Evolutionary conservation across 2,888 invertebrate species (phyloP), one percentile per base, ranked within the genome.

Genomic region (Drosophila yooni): DNA sequence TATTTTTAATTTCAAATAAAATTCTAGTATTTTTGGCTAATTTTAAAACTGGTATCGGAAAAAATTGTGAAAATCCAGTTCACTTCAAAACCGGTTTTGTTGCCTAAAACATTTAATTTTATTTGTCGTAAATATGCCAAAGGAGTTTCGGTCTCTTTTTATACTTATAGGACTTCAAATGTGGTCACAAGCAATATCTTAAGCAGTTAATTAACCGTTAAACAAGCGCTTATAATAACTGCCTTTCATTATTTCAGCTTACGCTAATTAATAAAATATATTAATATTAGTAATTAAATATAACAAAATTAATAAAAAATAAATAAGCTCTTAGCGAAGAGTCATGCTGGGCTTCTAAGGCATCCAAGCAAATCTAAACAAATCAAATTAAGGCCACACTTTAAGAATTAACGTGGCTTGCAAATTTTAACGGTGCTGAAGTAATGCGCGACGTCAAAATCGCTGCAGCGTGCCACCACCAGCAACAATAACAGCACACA

Each of bases 371-470:
- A 74, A 83, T 72, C 82, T 76, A 63, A 83, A 78, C 82, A 88
- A 88, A 86, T 86, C 79, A 86, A 88, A 91, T 88, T 91, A 89
- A 87, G 80, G 83, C 86, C 90, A 81, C 79, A 81, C 90, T 85
- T 89, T 83, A 89, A 88, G 81, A 88, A 83, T 81, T 83, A 87
- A 89, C 88, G 88, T 79, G 86, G 90, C 86, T 88, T 86, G 76
- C 85, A 88, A 89, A 87, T 88, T 83, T 86, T 87, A 87, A 87
- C 87, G 87, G 87, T 88, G 90, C 87, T 87, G 88, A 90, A 87
- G 87, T 87, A 87, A 87, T 87, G 90, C 76, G 88, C 88, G 65
- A 73, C 78, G 76, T 75, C 64, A 71, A 76, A 89, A 89, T 73
- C 87, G 85, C 65, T 89, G 87, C 88, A 88, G 85, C 88, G 83